Base-by-base conservation (phyloP, 2,888 invertebrate species). In the Xestia sexstrigata region DNA sequence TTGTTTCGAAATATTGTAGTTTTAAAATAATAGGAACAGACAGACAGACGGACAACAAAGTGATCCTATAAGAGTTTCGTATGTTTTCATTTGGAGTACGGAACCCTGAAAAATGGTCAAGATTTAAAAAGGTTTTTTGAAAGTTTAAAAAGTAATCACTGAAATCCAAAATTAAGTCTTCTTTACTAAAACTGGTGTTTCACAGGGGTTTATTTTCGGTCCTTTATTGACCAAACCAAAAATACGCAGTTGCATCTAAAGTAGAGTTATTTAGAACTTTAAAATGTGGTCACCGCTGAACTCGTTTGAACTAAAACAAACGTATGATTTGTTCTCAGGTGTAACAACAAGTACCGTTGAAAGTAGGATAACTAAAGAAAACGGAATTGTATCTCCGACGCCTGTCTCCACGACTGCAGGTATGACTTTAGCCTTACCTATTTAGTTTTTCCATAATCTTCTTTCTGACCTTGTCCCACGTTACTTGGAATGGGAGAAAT, bases 321-420 rank as follows among this genome's bases (percentile, higher is more conserved):
- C n/a, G 6, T 35, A 7, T 55, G 35, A 65, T 52, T 82, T 85
- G 74, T 72, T 92, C 89, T 6, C 92, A 96, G 96, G 96, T 78
- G 88, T 96, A 58, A 92, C 92, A 68, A 92, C 91, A 70, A 92
- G 90, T 0, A 81, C 93, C 47, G 87, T 84, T 42, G 95, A 95
- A 76, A 93, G 86, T 90, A 94, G 94, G 85, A 89, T 94, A 91
- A 82, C 92, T 77, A 94, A 94, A 89, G 96, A 96, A 85, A 96
- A 96, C 84, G 96, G 95, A 39, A 92, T 95, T 60, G 91, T 94
- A 42, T 90, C 95, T 55, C 88, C 94, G 2, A 89, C 95, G 15
- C 92, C 95, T 0, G 90, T 90, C 6, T 89, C 95, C 39, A 88
- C 94, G n/a, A 88, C 94, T 20, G 88, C 95, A 90, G 96, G 96